Evolutionary conservation across 2,888 invertebrate genomes (phyloP), one percentile per base, ranked within the genome.

Genomic region (Aradus depressus): DNA sequence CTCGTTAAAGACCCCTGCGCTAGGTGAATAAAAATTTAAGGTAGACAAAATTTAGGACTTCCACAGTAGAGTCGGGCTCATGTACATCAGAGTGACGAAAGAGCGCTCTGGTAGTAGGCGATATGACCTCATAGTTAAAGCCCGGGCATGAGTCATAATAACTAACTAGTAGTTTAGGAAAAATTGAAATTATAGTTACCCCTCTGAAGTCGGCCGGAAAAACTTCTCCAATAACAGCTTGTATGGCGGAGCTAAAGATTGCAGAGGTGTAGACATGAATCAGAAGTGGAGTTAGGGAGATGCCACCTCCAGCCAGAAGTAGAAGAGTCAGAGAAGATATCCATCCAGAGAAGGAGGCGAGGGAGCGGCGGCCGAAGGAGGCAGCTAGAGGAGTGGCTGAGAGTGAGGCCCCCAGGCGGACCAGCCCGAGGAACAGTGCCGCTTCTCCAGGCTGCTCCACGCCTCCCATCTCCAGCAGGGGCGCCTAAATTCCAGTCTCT

Each of bases 131-230:
- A n/a, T n/a, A n/a, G n/a, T n/a, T n/a, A n/a, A n/a, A n/a, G n/a
- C n/a, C n/a, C n/a, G n/a, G n/a, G n/a, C n/a, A n/a, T n/a, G n/a
- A n/a, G n/a, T n/a, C n/a, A n/a, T n/a, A n/a, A n/a, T n/a, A n/a
- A n/a, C n/a, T n/a, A n/a, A n/a, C n/a, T n/a, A n/a, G n/a, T n/a
- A n/a, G n/a, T n/a, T n/a, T n/a, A n/a, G n/a, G n/a, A n/a, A n/a
- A n/a, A n/a, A n/a, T n/a, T n/a, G n/a, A n/a, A n/a, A 2, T 12
- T 1, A 12, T 10, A 44, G 34, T 35, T 14, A 44, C 44, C 28
- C 34, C 44, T 10, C 44, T 44, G 44, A 44, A 44, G 34, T 44
- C 44, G 2, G 14, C 21, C 10, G 32, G 34, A 25, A 44, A 44
- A 6, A 44, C 44, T 22, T 44, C 44, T 4, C 44, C 44, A 5